Conservation (phyloP, 2,797 vertebrate species). For the Gymnocypris eckloni region DNA sequence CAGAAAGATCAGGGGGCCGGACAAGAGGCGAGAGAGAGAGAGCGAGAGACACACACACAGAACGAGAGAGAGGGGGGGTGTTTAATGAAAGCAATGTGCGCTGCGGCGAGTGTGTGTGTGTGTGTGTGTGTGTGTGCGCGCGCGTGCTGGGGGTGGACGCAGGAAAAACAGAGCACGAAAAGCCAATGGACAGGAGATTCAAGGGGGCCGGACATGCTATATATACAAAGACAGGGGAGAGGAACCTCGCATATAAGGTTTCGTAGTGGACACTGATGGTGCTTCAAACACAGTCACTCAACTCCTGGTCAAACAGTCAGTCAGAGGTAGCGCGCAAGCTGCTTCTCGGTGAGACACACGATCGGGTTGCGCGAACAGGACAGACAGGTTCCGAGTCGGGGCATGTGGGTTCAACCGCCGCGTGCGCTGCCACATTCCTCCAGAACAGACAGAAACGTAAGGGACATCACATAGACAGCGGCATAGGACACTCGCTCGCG, state of each 20-base stretch:
- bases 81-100: slow-evolving; percentile 82
- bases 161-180: slow-evolving; percentile 76
- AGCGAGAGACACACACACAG: slow-evolving; percentile 62
- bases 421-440: slow-evolving; percentile 36
- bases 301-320: slow-evolving; percentile 58
- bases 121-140: slow-evolving; percentile 62
- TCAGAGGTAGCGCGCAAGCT: slow-evolving; percentile 43
- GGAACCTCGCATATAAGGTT: slow-evolving; percentile 66
- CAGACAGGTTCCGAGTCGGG: slow-evolving; percentile 66
- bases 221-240: slow-evolving; percentile 60
- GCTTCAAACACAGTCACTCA: slow-evolving; percentile 54
- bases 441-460: slow-evolving; percentile 40
- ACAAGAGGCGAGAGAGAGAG: slow-evolving; percentile 77
- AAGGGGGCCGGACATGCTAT: slow-evolving; percentile 72
- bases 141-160: slow-evolving; percentile 72
- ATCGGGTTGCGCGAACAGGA: slow-evolving; percentile 64
- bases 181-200: slow-evolving; percentile 79
- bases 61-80: slow-evolving; percentile 62
- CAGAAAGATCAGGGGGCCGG: slow-evolving; percentile 89
- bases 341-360: slow-evolving; percentile 52
- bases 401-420: slow-evolving; percentile 49
- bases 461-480: slow-evolving; percentile 38
- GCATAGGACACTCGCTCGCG: slow-evolving; percentile 37
- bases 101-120: slow-evolving; percentile 61
- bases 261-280: slow-evolving; percentile 68